Base-by-base conservation (phyloP, 2,797 vertebrate genomes). In the Tauraco hartlaubi region DNA sequence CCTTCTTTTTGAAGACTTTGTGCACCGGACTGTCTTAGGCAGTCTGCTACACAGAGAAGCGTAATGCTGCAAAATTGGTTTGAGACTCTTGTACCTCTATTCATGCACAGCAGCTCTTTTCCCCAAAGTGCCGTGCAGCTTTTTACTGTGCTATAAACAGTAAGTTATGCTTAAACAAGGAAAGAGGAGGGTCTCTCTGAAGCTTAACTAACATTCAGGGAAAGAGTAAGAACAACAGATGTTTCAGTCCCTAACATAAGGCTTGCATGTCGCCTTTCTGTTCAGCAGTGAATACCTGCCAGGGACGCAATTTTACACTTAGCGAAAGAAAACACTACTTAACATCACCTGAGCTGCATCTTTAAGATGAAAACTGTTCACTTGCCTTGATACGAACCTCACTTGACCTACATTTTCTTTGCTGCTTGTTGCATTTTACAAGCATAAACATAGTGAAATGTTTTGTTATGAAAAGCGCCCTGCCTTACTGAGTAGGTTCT, bases 101-200 rank as follows among this genome's bases (percentile, higher is more conserved):
- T 55, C 85, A 31, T 49, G 37, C 33, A 59, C 39, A 66, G 71
- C 61, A 90, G 61, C 59, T 79, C 71, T 86, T 81, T 80, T 54
- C 85, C 91, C 71, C 39, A 23, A 56, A 71, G 89, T 23, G 22
- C 44, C 12, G 1, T 43, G 68, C 20, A 55, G 59, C 68, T 79
- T 92, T 88, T 91, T 61, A 85, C 52, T 71, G 68, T n/a, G 72
- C 85, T 77, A 68, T 54, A 67, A 96, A 92, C 71, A 80, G 91
- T 11, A 77, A 26, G 49, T 39, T 76, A 77, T 18, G 48, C 77
- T 90, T 85, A 68, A 91, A 68, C 52, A 74, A 85, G 84, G 31
- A 9, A 71, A 41, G 51, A 89, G 35, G 1, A 91, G 39, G 35
- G 68, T 78, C 51, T 75, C 64, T 90, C 82, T 15, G 21, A 74